Conservation (phyloP, 2,888 invertebrate species). For the Sepiola atlantica region DNA sequence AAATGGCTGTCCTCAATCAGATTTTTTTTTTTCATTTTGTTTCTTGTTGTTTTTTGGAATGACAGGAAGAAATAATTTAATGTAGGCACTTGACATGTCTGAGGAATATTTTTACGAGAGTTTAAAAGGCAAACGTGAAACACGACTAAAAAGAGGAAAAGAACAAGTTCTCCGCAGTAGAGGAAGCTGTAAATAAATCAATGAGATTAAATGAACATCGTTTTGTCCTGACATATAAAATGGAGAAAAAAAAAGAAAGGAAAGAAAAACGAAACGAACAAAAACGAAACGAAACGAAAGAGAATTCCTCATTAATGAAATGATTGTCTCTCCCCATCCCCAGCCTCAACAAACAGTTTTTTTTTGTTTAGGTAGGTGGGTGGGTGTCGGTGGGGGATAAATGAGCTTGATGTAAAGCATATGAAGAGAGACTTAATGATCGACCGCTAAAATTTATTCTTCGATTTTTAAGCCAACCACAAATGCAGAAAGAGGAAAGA, state of each 20-base stretch:
- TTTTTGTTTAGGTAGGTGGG: neutral
- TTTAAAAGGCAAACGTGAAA: neutral
- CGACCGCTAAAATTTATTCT: neutral
- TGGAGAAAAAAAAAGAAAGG: neutral
- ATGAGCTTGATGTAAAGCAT: constrained; percentile 2
- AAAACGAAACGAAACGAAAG: neutral
- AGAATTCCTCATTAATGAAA: neutral
- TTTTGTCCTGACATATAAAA: neutral
- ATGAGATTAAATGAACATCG: neutral
- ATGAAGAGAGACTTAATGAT: neutral
- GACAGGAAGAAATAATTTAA: constrained; percentile 32
- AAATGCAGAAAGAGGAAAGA: neutral
- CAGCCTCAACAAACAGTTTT: neutral
- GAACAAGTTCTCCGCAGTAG: neutral
- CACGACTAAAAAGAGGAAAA: neutral
- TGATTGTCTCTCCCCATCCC: neutral
- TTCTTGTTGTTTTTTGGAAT: neutral
- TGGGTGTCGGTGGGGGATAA: neutral
- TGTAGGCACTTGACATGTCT: neutral
- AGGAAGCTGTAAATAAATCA: neutral
- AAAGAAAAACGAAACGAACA: neutral
- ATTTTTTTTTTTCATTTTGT: neutral
- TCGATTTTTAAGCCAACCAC: neutral
- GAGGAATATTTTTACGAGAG: neutral
- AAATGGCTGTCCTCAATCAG: neutral